Conservation (phyloP, 2,888 invertebrate genomes). For the Coelinius sp. region DNA sequence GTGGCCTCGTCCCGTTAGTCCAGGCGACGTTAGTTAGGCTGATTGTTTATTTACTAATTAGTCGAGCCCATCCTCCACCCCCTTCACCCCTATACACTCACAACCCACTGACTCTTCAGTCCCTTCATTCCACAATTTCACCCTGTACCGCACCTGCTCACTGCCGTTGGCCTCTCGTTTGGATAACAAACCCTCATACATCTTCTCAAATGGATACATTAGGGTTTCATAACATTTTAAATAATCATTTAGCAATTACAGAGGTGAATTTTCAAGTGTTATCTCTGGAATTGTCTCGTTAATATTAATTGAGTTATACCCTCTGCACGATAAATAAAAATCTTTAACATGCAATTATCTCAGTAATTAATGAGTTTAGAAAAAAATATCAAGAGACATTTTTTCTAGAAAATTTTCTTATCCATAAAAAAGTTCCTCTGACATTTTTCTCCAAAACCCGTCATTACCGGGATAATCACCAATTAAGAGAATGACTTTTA, state of each 20-base stretch:
- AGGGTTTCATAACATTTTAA: neutral
- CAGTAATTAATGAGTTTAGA: no score
- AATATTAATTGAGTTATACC: no score
- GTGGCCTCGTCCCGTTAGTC: conserved; percentile 46
- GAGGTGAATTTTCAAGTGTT: neutral
- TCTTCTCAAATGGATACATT: conserved; percentile 1
- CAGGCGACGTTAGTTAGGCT: conserved; percentile 49
- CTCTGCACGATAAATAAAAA: no score
- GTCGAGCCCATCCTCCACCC: conserved; percentile 26
- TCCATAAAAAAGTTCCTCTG: no score
- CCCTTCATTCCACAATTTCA: neutral
- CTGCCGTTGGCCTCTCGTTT: neutral
- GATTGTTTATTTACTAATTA: conserved; percentile 51
- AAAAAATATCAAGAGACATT: no score
- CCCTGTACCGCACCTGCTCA: neutral
- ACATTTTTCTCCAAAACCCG: no score
- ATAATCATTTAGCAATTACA: neutral
- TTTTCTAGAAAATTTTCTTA: no score
- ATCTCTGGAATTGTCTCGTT: neutral
- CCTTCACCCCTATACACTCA: neutral
- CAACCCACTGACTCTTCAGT: neutral
- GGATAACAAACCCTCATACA: neutral
- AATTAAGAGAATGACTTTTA: no score
- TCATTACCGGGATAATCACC: no score
- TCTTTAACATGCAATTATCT: no score